Conservation (phyloP, 2,113 vertebrate genomes). For the Malurus melanocephalus region DNA sequence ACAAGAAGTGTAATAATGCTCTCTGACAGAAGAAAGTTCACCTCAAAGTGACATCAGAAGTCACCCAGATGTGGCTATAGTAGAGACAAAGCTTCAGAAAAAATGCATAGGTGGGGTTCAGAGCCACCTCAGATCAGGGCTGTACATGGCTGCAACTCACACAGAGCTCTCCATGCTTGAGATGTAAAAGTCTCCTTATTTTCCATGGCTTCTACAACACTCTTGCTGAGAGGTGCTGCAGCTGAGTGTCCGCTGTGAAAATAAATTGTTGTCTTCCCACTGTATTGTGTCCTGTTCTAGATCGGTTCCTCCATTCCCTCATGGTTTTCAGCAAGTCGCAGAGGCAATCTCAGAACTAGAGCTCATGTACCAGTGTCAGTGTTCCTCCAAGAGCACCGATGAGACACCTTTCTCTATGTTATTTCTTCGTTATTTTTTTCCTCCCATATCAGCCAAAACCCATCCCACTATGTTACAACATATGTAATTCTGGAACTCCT, state of each 20-base stretch:
- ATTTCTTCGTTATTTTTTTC: background rate
- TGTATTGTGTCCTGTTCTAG: background rate
- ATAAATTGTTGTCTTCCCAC: background rate
- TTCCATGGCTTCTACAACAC: background rate
- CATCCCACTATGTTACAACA: rapidly evolving
- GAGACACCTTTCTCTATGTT: background rate
- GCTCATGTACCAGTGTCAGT: background rate
- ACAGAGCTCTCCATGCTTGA: background rate
- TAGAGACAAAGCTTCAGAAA: background rate
- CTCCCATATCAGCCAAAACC: background rate
- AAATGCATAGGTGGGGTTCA: background rate
- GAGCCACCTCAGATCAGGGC: background rate
- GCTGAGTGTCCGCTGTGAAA: background rate
- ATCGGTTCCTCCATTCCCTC: background rate
- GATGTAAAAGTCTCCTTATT: background rate
- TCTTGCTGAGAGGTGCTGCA: background rate
- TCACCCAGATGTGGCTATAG: background rate
- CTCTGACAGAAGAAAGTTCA: background rate
- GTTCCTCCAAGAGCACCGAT: background rate
- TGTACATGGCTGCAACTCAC: background rate
- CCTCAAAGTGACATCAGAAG: background rate
- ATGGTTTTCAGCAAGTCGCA: background rate
- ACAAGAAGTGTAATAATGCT: background rate
- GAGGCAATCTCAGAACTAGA: background rate
- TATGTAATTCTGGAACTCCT: background rate